Percentiles rank a stretch among this genome's conserved stretches.
These are phyloP conservation scores for Callyntrura sp. DNA, from an alignment of 2,888 invertebrate genomes.

Conservation along the genomic window DNA sequence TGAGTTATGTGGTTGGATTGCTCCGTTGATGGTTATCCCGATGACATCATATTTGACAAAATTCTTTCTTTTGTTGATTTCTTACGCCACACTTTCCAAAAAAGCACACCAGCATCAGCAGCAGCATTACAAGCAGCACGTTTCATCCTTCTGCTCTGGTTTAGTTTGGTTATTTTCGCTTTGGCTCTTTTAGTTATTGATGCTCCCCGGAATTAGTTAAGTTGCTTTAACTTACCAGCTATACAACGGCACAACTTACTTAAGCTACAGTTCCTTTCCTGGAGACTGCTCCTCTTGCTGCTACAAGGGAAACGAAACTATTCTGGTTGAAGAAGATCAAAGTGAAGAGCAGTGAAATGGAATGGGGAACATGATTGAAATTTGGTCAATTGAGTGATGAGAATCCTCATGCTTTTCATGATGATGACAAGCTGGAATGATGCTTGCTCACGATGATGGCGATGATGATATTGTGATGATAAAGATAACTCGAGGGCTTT, in stretches of 20 bases:
- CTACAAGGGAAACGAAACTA: slow-evolving; percentile 70
- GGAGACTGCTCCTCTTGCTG: slow-evolving; percentile 18
- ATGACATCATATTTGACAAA: slow-evolving; percentile 29
- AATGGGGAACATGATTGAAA: slow-evolving; percentile 79
- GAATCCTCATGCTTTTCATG: slow-evolving; percentile 41
- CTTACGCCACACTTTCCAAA: background rate
- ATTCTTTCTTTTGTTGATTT: slow-evolving; percentile 47
- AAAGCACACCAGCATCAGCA: background rate
- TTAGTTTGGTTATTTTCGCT: slow-evolving; percentile 44
- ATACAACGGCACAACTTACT: background rate
- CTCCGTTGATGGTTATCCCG: slow-evolving; percentile 60
- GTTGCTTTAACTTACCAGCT: slow-evolving; percentile 31
- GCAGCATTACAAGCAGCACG: background rate
- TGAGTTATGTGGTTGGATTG: slow-evolving; percentile 54
- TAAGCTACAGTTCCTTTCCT: background rate
- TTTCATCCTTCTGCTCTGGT: slow-evolving; percentile 11
- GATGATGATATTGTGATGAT: slow-evolving; percentile 66
- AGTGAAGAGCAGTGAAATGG: slow-evolving; percentile 79
- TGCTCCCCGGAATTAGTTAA: slow-evolving; percentile 31
- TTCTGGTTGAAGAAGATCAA: slow-evolving; percentile 78
- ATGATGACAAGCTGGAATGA: slow-evolving; percentile 36
- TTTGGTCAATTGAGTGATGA: slow-evolving; percentile 79
- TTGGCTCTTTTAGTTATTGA: slow-evolving; percentile 47
- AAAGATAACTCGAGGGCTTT: slow-evolving; percentile 70
- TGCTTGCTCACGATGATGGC: slow-evolving; percentile 31